Percentiles rank a stretch among this genome's conserved stretches.
phyloP scores from a whole-genome alignment of 92 coral and sea anemone genomes.

The Siderastrea siderea region DNA sequence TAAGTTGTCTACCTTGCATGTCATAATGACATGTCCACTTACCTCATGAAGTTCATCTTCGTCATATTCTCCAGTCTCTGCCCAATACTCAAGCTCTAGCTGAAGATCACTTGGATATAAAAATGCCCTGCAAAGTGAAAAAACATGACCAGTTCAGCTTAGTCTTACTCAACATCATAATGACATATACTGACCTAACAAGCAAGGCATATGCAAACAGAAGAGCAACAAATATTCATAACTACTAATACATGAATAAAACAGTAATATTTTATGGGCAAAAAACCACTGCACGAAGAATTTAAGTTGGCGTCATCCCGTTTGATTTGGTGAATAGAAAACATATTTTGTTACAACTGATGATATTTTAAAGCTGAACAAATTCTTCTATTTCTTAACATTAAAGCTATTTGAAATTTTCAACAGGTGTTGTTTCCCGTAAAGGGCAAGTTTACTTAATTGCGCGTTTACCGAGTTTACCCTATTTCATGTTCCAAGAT shows the following conservation, averaged over 20 bases:
- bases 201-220: not conserved
- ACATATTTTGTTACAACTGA: not conserved
- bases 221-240: not conserved
- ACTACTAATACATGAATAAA: not conserved
- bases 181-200: not conserved
- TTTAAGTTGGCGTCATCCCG: not conserved
- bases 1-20: not conserved
- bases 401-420: too few species aligned
- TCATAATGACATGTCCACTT: not conserved
- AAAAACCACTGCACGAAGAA: not conserved
- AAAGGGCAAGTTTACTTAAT: too few species aligned
- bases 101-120: slow-evolving; percentile 98
- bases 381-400: too few species aligned
- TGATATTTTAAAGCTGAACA: not conserved
- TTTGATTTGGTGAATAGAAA: not conserved
- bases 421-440: too few species aligned
- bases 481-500: not conserved
- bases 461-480: not conserved
- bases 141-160: not conserved
- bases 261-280: not conserved
- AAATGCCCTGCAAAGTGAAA: slow-evolving; percentile 78
- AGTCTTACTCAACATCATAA: not conserved
- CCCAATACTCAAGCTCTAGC: slow-evolving; percentile 98
- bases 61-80: slow-evolving; percentile 97
- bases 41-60: slow-evolving; percentile 98